Evolutionary conservation across 2,113 vertebrate genomes (phyloP), one percentile per base, ranked within the genome.

Genomic region (Gasterosteus aculeatus): DNA sequence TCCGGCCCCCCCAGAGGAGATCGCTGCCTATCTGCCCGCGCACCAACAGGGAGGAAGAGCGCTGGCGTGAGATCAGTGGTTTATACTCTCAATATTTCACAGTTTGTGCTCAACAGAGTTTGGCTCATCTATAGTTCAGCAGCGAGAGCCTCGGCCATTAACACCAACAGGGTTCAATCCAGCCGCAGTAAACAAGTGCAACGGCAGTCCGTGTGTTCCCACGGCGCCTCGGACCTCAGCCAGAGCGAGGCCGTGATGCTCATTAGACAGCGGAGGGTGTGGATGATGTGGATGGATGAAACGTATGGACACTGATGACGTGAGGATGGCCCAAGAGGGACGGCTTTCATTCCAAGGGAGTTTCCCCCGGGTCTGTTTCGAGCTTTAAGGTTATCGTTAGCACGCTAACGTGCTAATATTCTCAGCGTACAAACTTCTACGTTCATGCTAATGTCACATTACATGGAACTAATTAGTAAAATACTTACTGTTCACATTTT

Each of bases 31-130:
- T 66, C 56, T 46, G 44, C 56, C 60, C 42, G 35, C 33, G 19
- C 46, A n/a, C n/a, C 33, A 19, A 22, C 46, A 62, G 3, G 49
- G 7, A 59, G n/a, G 22, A 29, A 29, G 63, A 41, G 0, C 26
- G 62, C 68, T 78, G 77, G 69, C 69, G 54, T 49, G 10, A 78
- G 77, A 82, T 91, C 82, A 85, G 53, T 65, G 49, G 46, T 39
- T 70, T 15, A 65, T 49, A 67, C 31, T 78, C 44, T 73, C 58
- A 81, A 84, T 84, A 73, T 83, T 81, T 86, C 4, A 72, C 4
- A 49, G 74, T 72, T 65, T 72, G 44, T 63, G 41, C 67, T 76
- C 68, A 71, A 72, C 61, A 1, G 2, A 68, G 38, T 58, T 70
- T 26, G 12, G 7, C 35, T 74, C 58, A 74, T 87, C 74, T 79